Base-by-base conservation (phyloP, 2,113 vertebrate species). In the Pogonocichla stellata region DNA sequence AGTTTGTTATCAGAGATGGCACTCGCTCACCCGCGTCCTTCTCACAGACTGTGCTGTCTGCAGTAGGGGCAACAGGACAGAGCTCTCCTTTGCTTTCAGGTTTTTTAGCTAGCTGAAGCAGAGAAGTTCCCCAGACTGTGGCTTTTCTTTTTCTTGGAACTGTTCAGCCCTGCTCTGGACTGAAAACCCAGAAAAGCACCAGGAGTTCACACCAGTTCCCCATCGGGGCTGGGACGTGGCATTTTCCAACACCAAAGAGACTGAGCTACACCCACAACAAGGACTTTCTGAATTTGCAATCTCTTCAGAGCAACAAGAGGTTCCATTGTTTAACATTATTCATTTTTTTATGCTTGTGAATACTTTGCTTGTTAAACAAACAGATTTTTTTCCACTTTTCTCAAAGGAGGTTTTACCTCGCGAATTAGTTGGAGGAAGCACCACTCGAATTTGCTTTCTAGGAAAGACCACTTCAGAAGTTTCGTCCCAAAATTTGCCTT, bases 361-460 rank as follows among this genome's bases (percentile, higher is more conserved):
- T 18, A 36, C 14, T 58, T 58, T 45, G 6, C 11, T 47, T 75
- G 42, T 8, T 36, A 60, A 36, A 23, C 18, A 60, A 47, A 58
- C 14, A 47, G 3, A 2, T 25, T 38, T 47, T 34, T 31, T 36
- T 14, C 72, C 16, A 38, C 22, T 77, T 61, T 40, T 33, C 34
- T 40, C 2, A 3, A 38, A 48, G 22, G 34, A 50, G 13, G 5
- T 50, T 61, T 61, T 61, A 61, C 17, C 18, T 77, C 34, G 13
- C 0, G 3, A 61, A 77, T 6, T 2, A 1, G 12, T 1, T 33
- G 45, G 13, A 18, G 4, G 5, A 48, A 10, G 5, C 2, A 10
- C 1, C 0, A 1, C 8, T 62, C 26, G 45, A 50, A 61, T 33
- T 62, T 50, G 12, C 8, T 20, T 50, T 77, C 17, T 40, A 50